A percentile compares a stretch with the other conserved stretches of the same genome.
These are phyloP conservation scores for Masticophis lateralis DNA, from an alignment of 2,797 vertebrate genomes.

Conservation along the genomic window DNA sequence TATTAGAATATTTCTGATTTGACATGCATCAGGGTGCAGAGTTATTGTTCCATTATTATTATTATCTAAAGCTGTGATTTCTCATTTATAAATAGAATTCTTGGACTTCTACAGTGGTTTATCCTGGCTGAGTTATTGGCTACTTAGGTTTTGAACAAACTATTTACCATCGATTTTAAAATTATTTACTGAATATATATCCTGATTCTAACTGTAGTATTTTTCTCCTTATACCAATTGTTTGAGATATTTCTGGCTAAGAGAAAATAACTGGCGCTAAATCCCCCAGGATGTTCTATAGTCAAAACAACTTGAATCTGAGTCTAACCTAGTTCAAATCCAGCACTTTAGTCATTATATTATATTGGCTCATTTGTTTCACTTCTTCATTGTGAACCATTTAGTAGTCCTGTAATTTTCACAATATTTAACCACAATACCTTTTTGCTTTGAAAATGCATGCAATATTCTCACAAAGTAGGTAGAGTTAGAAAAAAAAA, in stretches of 20 bases:
- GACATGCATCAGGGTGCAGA: background rate
- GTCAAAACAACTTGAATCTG: no score
- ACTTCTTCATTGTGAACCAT: no score
- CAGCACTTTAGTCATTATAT: no score
- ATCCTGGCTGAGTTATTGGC: background rate
- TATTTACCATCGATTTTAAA: background rate
- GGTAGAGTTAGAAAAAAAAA: background rate
- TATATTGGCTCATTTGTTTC: no score
- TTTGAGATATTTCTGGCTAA: no score
- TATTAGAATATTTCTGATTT: background rate
- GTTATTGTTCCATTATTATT: background rate
- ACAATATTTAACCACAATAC: no score
- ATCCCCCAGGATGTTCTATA: no score
- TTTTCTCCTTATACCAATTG: no score
- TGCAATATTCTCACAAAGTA: background rate
- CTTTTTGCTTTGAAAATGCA: no score
- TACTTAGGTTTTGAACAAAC: background rate
- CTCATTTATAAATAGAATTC: background rate
- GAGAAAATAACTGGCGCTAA: no score
- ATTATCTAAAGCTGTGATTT: background rate
- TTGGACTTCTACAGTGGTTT: background rate
- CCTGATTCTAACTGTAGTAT: background rate
- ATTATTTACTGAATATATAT: background rate
- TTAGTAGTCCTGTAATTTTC: no score
- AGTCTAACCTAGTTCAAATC: no score